Conservation (phyloP, 2,888 invertebrate species). For the Mythimna loreyi region DNA sequence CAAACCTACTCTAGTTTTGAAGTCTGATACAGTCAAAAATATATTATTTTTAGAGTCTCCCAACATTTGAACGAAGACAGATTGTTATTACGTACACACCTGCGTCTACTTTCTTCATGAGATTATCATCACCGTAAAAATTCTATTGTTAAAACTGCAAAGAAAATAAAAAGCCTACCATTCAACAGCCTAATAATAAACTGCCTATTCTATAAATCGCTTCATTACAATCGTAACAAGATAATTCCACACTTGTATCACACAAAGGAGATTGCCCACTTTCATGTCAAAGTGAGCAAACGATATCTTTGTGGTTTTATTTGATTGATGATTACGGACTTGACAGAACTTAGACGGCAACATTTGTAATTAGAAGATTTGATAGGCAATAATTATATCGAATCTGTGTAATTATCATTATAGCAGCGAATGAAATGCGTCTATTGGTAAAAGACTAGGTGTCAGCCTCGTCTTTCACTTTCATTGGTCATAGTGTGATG, state of each 20-base stretch:
- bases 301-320: slow-evolving; percentile 26
- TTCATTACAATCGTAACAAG: slow-evolving; percentile 31
- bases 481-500: no score
- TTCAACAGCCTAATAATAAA: background rate
- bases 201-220: background rate
- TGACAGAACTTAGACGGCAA: slow-evolving; percentile 31
- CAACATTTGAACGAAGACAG: no score
- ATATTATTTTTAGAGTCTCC: no score
- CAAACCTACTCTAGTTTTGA: no score
- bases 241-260: slow-evolving; percentile 25
- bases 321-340: slow-evolving; percentile 51
- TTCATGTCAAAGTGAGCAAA: slow-evolving; percentile 38
- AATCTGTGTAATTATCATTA: background rate
- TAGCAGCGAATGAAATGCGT: background rate
- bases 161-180: background rate
- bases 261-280: slow-evolving; percentile 34
- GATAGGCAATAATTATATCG: slow-evolving; percentile 32
- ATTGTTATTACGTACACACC: no score
- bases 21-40: no score
- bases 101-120: background rate
- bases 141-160: slow-evolving; percentile 1
- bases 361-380: slow-evolving; percentile 18
- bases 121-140: background rate
- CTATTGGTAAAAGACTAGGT: background rate
- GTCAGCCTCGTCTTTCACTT: no score